Evolutionary conservation across 2,113 vertebrate genomes (phyloP).

Genomic region (Holacanthus passer): DNA sequence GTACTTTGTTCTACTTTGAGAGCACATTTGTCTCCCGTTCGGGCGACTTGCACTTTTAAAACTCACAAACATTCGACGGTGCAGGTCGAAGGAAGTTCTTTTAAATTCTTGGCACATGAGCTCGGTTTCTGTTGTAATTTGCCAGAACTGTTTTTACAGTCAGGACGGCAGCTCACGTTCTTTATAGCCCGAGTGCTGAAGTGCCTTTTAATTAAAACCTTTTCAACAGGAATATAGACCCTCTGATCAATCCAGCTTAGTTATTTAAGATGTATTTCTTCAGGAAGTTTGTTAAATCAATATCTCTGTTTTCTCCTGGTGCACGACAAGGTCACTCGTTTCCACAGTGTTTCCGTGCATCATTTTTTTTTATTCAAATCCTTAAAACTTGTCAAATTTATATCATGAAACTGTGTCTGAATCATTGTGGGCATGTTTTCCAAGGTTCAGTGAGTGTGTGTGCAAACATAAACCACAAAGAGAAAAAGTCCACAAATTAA

Average conservation of each 20-base stretch:
- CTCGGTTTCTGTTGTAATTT: slow-evolving; percentile 1
- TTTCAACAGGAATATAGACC: background rate
- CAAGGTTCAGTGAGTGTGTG: background rate
- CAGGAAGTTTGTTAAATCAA: background rate
- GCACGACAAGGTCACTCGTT: background rate
- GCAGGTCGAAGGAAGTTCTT: background rate
- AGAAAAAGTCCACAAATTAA: no score
- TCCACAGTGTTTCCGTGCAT: no score
- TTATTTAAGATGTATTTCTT: background rate
- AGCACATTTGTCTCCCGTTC: slow-evolving; percentile 12
- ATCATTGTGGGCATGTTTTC: no score
- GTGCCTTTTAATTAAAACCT: background rate
- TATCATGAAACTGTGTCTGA: no score
- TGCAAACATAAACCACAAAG: no score
- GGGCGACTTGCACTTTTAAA: background rate
- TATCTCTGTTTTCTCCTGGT: background rate
- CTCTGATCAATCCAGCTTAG: background rate
- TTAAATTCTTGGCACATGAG: background rate
- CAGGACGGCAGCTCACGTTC: background rate
- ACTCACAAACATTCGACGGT: background rate
- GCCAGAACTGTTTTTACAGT: background rate
- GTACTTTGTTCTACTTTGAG: background rate
- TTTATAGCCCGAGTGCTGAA: background rate
- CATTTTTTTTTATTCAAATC: no score
- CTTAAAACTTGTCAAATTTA: no score